A percentile compares a stretch with the other conserved stretches of the same genome.
Evolutionary conservation across 2,113 vertebrate species (phyloP).

Genomic region (Sinocyclocheilus anophthalmus): DNA sequence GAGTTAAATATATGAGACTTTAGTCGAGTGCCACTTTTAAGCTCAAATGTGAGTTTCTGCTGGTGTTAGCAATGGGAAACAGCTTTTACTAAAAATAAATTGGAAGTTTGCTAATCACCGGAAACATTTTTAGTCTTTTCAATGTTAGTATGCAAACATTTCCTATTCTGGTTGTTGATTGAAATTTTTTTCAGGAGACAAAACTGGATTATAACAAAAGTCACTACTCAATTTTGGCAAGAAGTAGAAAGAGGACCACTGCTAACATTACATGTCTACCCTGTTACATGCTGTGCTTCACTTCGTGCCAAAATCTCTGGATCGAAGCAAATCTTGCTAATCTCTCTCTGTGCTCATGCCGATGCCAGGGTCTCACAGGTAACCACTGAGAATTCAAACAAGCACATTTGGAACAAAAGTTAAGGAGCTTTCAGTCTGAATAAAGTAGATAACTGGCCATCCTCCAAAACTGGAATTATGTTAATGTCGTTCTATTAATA

Average conservation of each 20-base stretch:
- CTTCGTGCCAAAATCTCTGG: slow-evolving; percentile 31
- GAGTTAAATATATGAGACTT: slow-evolving; percentile 13
- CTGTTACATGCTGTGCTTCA: not conserved
- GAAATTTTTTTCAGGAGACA: not conserved
- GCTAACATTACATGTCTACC: slow-evolving; percentile 21
- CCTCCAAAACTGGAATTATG: slow-evolving; percentile 71
- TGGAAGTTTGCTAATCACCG: not conserved
- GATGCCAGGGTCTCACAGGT: slow-evolving; percentile 45
- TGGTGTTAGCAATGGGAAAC: not conserved
- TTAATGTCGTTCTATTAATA: slow-evolving; percentile 73
- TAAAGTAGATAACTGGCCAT: slow-evolving; percentile 67
- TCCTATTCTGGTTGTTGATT: not conserved
- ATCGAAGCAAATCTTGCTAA: slow-evolving; percentile 38
- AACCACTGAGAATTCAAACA: slow-evolving; percentile 66
- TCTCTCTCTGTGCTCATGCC: slow-evolving; percentile 46
- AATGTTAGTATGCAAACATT: not conserved
- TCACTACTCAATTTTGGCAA: slow-evolving; percentile 17
- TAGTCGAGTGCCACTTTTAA: slow-evolving; percentile 6
- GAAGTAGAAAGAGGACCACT: not conserved
- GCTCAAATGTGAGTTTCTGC: not conserved
- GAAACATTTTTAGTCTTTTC: not conserved
- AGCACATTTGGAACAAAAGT: slow-evolving; percentile 62
- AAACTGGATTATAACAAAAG: not conserved
- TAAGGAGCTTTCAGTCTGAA: slow-evolving; percentile 63
- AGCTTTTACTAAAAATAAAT: not conserved